Percentiles rank a stretch among this genome's conserved stretches.
Conservation (phyloP, 2,113 vertebrate genomes). For the Poeciliopsis turrubarensis region DNA sequence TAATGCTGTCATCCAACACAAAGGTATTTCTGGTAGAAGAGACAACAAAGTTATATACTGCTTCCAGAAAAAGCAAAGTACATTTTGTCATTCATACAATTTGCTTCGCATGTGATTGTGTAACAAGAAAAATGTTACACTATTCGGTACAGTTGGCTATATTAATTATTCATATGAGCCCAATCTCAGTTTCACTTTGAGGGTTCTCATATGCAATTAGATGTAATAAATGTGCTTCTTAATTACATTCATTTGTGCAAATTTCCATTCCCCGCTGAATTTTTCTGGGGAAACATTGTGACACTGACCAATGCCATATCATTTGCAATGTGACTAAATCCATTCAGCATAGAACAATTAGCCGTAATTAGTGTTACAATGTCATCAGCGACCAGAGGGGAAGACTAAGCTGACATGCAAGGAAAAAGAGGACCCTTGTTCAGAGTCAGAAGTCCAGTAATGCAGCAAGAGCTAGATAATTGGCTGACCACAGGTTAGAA, state of each 20-base stretch:
- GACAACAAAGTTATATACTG: not conserved
- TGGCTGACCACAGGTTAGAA: constrained; percentile 68
- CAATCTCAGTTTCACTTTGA: constrained; percentile 76
- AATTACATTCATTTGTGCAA: constrained; percentile 82
- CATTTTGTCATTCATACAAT: constrained; percentile 36
- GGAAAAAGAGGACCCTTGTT: constrained; percentile 64
- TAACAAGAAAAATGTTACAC: constrained; percentile 40
- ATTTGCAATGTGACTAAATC: constrained; percentile 78
- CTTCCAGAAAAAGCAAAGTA: not conserved
- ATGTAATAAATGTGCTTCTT: constrained; percentile 80
- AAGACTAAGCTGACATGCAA: constrained; percentile 66
- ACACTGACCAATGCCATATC: constrained; percentile 81
- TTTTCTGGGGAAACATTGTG: constrained; percentile 78
- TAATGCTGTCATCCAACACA: not conserved
- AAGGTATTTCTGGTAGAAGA: not conserved
- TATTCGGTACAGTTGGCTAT: constrained; percentile 54
- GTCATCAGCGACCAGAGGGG: constrained; percentile 74
- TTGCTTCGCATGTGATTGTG: constrained; percentile 39
- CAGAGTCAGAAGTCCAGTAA: constrained; percentile 61
- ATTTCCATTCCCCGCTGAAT: constrained; percentile 76
- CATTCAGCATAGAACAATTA: constrained; percentile 76
- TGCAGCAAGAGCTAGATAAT: constrained; percentile 63
- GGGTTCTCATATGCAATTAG: constrained; percentile 78
- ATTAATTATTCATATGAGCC: constrained; percentile 75
- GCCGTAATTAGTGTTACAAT: constrained; percentile 81